Evolutionary conservation across 2,888 invertebrate genomes (phyloP).

Genomic region (Drosophila kanekoi): DNA sequence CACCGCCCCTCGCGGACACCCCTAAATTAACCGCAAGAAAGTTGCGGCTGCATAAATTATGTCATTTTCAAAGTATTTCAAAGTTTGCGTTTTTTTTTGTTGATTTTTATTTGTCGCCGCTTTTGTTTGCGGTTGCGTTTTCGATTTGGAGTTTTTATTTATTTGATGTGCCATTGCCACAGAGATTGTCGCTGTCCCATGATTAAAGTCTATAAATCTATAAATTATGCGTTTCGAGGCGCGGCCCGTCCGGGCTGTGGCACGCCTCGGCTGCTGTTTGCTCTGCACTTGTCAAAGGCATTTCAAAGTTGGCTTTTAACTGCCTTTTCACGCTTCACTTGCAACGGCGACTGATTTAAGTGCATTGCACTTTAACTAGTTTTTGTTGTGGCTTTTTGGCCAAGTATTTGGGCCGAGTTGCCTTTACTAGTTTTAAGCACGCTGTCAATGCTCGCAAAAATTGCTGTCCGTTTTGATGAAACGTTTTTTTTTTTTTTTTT

Average conservation of each 20-base stretch:
- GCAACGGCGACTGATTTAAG: constrained; percentile 30
- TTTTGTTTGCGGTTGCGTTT: constrained; percentile 1
- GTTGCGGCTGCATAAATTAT: constrained; percentile 22
- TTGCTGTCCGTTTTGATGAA: background rate
- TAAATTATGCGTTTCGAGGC: constrained; percentile 41
- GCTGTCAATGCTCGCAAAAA: background rate
- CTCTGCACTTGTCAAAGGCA: constrained; percentile 24
- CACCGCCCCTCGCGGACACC: too few species aligned
- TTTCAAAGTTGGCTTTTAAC: constrained; percentile 21
- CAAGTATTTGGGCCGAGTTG: constrained; percentile 4
- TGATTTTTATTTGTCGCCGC: constrained; percentile 18
- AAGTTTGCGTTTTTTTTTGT: background rate
- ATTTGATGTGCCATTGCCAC: constrained; percentile 15
- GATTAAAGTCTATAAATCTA: constrained; percentile 17
- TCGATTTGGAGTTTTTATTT: constrained; percentile 1
- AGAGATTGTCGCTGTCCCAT: background rate
- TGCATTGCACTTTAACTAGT: constrained; percentile 61
- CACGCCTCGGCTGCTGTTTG: constrained; percentile 27
- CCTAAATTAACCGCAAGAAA: background rate
- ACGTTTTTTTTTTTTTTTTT: constrained; percentile 13
- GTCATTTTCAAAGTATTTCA: constrained; percentile 19
- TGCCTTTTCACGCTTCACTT: constrained; percentile 45
- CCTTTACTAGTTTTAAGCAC: constrained; percentile 16
- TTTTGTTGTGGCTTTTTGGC: constrained; percentile 13
- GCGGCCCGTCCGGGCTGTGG: constrained; percentile 5